Percentiles rank a stretch among this genome's conserved stretches.
phyloP scores from a whole-genome alignment of 2,113 vertebrate genomes.

The Actenoides hombroni region DNA sequence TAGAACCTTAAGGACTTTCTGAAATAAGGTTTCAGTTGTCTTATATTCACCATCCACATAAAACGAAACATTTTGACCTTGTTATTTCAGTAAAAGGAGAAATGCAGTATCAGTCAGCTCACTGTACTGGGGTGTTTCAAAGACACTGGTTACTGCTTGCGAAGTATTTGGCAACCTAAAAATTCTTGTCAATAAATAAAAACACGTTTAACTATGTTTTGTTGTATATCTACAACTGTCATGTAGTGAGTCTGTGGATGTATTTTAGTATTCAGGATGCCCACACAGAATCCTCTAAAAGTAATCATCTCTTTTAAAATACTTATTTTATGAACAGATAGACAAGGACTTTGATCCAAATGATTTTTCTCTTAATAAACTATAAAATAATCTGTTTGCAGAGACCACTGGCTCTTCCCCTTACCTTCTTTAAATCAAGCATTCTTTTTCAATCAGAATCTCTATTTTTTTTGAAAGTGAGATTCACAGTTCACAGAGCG shows the following conservation, averaged over 20 bases:
- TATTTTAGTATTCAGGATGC: neutral
- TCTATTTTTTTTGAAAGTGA: neutral
- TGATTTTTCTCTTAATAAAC: conserved; percentile 9
- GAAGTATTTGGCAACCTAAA: neutral
- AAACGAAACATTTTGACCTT: conserved; percentile 31
- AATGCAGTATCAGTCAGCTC: neutral
- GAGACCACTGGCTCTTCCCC: neutral
- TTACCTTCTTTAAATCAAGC: conserved; percentile 44
- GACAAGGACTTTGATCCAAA: neutral
- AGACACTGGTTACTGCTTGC: neutral
- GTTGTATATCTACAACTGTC: neutral
- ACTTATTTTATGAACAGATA: neutral
- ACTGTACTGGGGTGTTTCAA: neutral
- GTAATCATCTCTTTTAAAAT: neutral
- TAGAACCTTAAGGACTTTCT: neutral
- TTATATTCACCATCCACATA: neutral
- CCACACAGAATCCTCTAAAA: neutral
- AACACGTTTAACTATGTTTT: neutral
- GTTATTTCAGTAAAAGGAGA: neutral
- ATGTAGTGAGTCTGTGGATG: neutral
- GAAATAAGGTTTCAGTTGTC: conserved; percentile 18
- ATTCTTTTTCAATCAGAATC: neutral
- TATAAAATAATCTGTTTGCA: neutral
- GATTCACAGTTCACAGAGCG: neutral
- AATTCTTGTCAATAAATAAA: neutral